Base-by-base conservation (phyloP, 1,140 invertebrate species). In the Neuroterus valhalla region DNA sequence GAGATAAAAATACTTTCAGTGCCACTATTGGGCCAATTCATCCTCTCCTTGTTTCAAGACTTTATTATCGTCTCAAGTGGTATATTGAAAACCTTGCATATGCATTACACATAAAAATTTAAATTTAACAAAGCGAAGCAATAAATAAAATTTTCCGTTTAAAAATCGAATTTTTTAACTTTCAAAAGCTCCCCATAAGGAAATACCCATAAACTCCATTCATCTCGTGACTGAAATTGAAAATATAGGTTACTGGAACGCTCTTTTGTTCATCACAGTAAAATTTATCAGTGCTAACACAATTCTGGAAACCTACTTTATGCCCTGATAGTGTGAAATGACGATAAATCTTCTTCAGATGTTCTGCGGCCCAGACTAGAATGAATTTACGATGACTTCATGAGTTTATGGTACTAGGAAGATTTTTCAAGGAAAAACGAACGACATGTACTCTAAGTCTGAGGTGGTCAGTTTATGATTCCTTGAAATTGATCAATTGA, bases 351-450 rank as follows among this genome's bases (percentile, higher is more conserved):
- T 62, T 62, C 14, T 26, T 62, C 23, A 62, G 12, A 26, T 15
- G 52, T 23, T 38, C 31, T 26, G 21, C 0, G n/a, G n/a, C 6
- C 15, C 12, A 38, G 26, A 62, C 14, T 62, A 15, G n/a, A 31
- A 62, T 14, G n/a, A 62, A 38, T 38, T 31, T 62, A 31, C 31
- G 55, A 62, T 31, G 26, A 55, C 17, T 55, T 55, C 26, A 62
- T 62, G 26, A 55, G 48, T 55, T 55, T 55, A 62, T 62, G 15
- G n/a, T 62, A 26, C 23, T 5, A 62, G 31, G 55, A 62, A 62
- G 55, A 55, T 62, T 1, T 62, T 62, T 62, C 55, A 62, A 62
- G 26, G 55, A 14, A 62, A 62, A 26, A 62, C 55, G 31, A 62
- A 62, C 55, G 31, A 62, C n/a, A 38, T 23, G 21, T 31, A 31